Base-by-base conservation (phyloP, 1,140 invertebrate genomes). In the Eciton burchellii region DNA sequence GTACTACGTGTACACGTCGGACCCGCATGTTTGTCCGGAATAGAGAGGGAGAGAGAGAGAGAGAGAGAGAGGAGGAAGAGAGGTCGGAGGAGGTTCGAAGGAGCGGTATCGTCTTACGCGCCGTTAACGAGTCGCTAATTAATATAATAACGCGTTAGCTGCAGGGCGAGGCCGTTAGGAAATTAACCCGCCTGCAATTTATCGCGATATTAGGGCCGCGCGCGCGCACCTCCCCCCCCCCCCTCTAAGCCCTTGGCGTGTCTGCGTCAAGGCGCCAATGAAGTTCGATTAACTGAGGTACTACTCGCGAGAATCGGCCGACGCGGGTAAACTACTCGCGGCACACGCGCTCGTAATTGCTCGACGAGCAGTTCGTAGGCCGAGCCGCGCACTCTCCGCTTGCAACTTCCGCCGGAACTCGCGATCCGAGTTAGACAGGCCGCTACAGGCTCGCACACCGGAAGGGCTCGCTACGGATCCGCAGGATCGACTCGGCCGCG, bases 131-230 rank as follows among this genome's bases (percentile, higher is more conserved):
- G 35, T 70, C 26, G 21, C 57, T 82, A 84, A 84, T 81, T 82
- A 47, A 84, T 72, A 81, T 70, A 82, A 77, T 77, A 74, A 63
- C 72, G 29, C 73, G 12, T 77, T 54, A 56, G 71, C 71, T 35
- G 19, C n/a, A 29, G 63, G 54, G 41, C 14, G 45, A 82, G 70
- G 65, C 70, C 81, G 41, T 77, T 59, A 74, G 62, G 19, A 71
- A 83, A 85, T 83, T 82, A 83, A 76, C 41, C 47, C 35, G 59
- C 24, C 49, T 76, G 70, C 81, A 83, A 85, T 85, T 85, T 85
- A 73, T 85, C 63, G 60, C 56, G 81, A 77, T 74, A 84, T 83
- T 83, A 76, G 54, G 63, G 52, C 63, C 54, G n/a, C n/a, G n/a
- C n/a, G n/a, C n/a, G n/a, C n/a, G n/a, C n/a, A n/a, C n/a, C n/a